These are phyloP conservation scores for Protaetia brevitarsis DNA, from an alignment of 1,140 invertebrate genomes.

Conservation along the genomic window DNA sequence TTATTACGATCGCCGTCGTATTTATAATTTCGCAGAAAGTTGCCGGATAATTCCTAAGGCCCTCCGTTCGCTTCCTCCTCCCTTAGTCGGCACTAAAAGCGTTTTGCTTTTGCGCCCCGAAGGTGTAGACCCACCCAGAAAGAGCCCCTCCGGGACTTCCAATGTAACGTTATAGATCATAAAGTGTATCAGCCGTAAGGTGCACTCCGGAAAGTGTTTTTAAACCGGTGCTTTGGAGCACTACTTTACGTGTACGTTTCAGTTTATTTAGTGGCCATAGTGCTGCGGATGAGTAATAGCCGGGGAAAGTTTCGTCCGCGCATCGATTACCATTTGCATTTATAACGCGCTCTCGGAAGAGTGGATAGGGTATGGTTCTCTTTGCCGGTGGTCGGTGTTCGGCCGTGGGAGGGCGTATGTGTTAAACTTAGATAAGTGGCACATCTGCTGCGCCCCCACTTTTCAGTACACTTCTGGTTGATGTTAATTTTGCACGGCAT, in stretches of 20 bases:
- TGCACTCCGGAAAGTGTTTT: conserved; percentile 16
- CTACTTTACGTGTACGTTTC: conserved; percentile 1
- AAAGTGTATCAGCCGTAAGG: conserved; percentile 7
- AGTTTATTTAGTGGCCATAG: conserved; percentile 16
- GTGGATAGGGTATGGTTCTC: not conserved
- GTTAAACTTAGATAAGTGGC: not conserved
- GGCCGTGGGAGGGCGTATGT: not conserved
- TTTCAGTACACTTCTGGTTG: not conserved
- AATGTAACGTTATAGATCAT: conserved; percentile 16
- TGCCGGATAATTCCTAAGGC: not conserved
- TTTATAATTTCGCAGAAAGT: not conserved
- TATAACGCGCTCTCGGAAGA: not conserved
- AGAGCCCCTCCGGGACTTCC: not conserved
- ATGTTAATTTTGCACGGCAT: conserved; percentile 2
- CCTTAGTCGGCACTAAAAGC: not conserved
- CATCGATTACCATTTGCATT: conserved; percentile 16
- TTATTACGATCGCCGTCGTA: conserved; percentile 7
- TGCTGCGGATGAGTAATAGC: conserved; percentile 10
- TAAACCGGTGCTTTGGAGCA: conserved; percentile 8
- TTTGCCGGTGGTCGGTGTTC: not conserved
- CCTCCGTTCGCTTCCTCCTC: not conserved
- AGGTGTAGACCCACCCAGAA: no score
- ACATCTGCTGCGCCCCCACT: not conserved
- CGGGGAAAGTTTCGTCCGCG: conserved; percentile 5
- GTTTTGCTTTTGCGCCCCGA: no score